Base-by-base conservation (phyloP, 1,140 invertebrate species). In the Melipona quadrifasciata region DNA sequence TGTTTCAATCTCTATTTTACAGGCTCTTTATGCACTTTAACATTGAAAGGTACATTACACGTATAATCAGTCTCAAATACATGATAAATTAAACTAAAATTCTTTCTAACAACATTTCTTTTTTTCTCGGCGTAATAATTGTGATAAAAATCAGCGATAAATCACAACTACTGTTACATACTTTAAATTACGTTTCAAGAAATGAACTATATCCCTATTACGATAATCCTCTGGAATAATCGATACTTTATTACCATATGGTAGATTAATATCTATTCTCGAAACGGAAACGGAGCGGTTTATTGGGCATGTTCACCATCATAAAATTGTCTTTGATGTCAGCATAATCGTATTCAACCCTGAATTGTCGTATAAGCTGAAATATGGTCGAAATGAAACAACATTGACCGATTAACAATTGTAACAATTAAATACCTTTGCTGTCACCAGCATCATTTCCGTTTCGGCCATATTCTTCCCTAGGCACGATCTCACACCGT, bases 301-400 rank as follows among this genome's bases (percentile, higher is more conserved):
- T 95, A 78, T 95, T 95, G 11, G 96, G 96, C 65, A 94, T 95
- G 61, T 96, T 95, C 58, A 96, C 94, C 88, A 96, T 95, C 81
- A 93, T 93, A 87, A 95, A 95, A 55, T 93, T 95, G 55, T 95
- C 95, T n/a, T 92, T 91, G 61, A 97, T 95, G 79, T 96, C 96
- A 27, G 95, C 96, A 90, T 97, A 96, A 87, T 96, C 96, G 89
- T 96, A 96, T 85, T 96, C 96, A 34, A 97, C 92, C 89, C 94
- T 95, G 85, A 95, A 97, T 87, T 96, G 95, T 80, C 95, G 94
- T 64, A 96, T 74, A 61, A 96, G 83, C 96, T 96, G 93, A 84
- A 86, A 86, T n/a, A 31, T 1, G n/a, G 80, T 6, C 4, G 51
- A 21, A 8, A n/a, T 58, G 10, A 10, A 31, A 67, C 64, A 34